phyloP scores from a whole-genome alignment of 1,140 invertebrate species.

The Heliothis subflexa region DNA sequence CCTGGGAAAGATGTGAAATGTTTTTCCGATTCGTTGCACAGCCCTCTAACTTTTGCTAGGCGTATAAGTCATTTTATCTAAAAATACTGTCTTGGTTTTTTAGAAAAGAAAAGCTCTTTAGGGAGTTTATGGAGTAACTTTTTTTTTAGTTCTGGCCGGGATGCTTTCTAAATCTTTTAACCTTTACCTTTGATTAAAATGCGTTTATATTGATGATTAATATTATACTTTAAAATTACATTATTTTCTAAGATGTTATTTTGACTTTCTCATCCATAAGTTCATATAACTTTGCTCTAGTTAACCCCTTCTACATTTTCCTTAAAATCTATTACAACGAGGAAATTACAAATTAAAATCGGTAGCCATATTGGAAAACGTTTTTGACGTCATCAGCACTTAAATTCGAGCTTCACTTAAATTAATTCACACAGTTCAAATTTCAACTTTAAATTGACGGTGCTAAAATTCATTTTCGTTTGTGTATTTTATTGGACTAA shows the following conservation, averaged over 20 bases:
- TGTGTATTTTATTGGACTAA: conserved; percentile 17
- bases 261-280: no score
- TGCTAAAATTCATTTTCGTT: conserved; percentile 6
- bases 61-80: not conserved
- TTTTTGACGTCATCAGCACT: conserved; percentile 24
- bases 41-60: not conserved
- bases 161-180: no score
- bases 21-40: conserved; percentile 8
- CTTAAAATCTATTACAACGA: not conserved
- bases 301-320: not conserved
- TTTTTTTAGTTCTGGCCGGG: no score
- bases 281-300: no score
- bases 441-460: not conserved
- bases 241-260: no score
- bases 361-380: conserved; percentile 16
- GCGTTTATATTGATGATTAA: not conserved
- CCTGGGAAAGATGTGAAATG: conserved; percentile 2
- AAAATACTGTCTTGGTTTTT: not conserved
- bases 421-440: not conserved
- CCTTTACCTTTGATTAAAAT: not conserved
- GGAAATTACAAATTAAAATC: conserved; percentile 19
- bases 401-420: not conserved
- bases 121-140: no score
- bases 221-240: not conserved
- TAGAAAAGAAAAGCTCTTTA: not conserved